A percentile compares a stretch with the other conserved stretches of the same genome.
Evolutionary conservation across 2,113 vertebrate species (phyloP).

Genomic region (Podocnemis expansa): DNA sequence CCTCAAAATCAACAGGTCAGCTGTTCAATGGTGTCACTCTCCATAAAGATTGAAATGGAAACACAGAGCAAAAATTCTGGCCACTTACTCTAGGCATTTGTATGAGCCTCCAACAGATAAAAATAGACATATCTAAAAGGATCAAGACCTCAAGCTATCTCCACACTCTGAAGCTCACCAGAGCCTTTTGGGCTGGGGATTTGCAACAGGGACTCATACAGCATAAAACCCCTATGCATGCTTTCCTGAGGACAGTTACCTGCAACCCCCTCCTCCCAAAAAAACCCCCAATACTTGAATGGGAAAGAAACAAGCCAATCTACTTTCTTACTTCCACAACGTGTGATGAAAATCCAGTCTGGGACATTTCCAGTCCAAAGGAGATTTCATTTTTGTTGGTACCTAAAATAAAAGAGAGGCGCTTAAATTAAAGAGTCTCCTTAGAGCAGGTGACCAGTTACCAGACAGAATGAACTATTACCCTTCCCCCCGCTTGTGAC

Average conservation of each 20-base stretch:
- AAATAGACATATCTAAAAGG: background rate
- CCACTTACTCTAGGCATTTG: background rate
- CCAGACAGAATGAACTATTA: fast-evolving
- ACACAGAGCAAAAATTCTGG: background rate
- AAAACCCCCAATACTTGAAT: background rate
- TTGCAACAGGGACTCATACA: background rate
- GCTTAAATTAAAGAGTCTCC: background rate
- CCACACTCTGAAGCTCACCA: background rate
- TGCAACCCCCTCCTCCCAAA: too few species aligned
- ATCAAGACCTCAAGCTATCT: background rate
- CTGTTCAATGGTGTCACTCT: background rate
- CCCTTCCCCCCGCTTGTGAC: background rate
- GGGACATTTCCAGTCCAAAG: slow-evolving; percentile 96
- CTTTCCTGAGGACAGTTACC: background rate
- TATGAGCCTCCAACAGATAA: background rate
- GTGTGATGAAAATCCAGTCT: slow-evolving; percentile 96
- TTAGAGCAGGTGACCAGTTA: background rate
- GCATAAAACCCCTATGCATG: background rate
- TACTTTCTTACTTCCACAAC: slow-evolving; percentile 88
- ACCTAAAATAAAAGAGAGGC: slow-evolving; percentile 73
- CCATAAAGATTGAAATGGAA: background rate
- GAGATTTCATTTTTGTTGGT: slow-evolving; percentile 91
- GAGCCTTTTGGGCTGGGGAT: background rate
- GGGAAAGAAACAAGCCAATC: background rate
- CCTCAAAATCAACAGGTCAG: background rate